phyloP scores from a whole-genome alignment of 2,888 invertebrate species.

The Serripes groenlandicus region DNA sequence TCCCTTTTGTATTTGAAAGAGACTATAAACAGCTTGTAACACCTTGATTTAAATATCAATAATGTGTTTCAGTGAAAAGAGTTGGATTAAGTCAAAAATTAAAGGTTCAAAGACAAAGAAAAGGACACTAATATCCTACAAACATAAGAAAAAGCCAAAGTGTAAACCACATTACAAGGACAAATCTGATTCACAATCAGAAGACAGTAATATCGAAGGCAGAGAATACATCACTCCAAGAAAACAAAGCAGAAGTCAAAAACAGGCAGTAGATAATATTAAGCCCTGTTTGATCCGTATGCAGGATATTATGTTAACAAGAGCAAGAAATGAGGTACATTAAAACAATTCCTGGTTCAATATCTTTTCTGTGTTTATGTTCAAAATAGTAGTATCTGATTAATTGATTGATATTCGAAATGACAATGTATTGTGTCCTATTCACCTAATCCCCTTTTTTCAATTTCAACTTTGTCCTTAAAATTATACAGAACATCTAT shows the following conservation, averaged over 20 bases:
- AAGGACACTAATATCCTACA: constrained; percentile 45
- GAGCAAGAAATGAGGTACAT: not conserved
- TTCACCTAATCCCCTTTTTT: too few species aligned
- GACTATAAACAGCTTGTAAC: too few species aligned
- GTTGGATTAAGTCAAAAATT: constrained; percentile 58
- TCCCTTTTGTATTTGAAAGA: too few species aligned
- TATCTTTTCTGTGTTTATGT: too few species aligned
- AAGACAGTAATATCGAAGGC: constrained; percentile 43
- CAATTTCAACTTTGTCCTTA: too few species aligned
- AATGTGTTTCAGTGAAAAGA: constrained; percentile 60
- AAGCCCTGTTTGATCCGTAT: not conserved
- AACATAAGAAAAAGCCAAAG: constrained; percentile 15
- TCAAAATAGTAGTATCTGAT: too few species aligned
- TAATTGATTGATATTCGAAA: too few species aligned
- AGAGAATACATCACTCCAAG: too few species aligned
- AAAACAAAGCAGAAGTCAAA: not conserved
- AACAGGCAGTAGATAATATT: not conserved
- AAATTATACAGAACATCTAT: too few species aligned
- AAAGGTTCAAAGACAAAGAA: constrained; percentile 37
- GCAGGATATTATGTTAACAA: not conserved
- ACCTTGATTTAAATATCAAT: too few species aligned
- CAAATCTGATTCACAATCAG: constrained; percentile 16
- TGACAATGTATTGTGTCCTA: too few species aligned
- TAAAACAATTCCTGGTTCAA: too few species aligned
- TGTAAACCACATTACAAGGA: not conserved